Evolutionary conservation across 2,888 invertebrate species (phyloP), one percentile per base, ranked within the genome.

Genomic region (Caenorhabditis panamensis): DNA sequence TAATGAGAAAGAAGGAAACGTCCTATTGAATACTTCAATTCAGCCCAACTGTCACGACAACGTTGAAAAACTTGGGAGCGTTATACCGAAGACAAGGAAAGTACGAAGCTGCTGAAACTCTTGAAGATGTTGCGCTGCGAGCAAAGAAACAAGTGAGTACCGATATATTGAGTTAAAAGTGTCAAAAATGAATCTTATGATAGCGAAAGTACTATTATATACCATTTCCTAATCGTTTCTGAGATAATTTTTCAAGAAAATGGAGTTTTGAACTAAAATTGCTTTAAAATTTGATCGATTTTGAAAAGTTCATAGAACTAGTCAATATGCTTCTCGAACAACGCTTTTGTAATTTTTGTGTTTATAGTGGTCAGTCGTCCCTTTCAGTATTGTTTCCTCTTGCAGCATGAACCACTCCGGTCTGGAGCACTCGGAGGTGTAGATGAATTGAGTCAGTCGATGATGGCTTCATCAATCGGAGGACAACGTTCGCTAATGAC

Each of bases 41-140:
- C 62, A 72, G 72, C 16, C 72, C 97, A 0, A 97, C 97, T 0
- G 96, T 97, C 47, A 96, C 97, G 20, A 98, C 98, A 22, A 99
- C 99, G 0, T 93, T 99, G 84, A 99, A 97, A 93, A 99, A 99
- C 93, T 93, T 99, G 79, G 97, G 97, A 82, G 97, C 98, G 24
- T 94, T 99, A 59, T 99, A 99, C 92, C 94, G 99, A 90, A 94
- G 98, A 84, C 98, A 99, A 93, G 97, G 98, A 88, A 99, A 98
- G 93, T 98, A 96, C 92, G 97, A 98, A 92, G 99, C 99, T 8
- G 99, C 99, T 0, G 98, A 99, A 92, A 97, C 97, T 0, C 93
- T 99, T 31, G 99, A 99, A 91, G 98, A 99, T 93, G 98, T 97
- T 93, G 97, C 97, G 47, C 93, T 97, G 87, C 94, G 97, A 91